A percentile compares a stretch with the other conserved stretches of the same genome.
These are phyloP conservation scores for Sarotherodon lohbergeri DNA, from an alignment of 2,113 vertebrate species.

Conservation along the genomic window DNA sequence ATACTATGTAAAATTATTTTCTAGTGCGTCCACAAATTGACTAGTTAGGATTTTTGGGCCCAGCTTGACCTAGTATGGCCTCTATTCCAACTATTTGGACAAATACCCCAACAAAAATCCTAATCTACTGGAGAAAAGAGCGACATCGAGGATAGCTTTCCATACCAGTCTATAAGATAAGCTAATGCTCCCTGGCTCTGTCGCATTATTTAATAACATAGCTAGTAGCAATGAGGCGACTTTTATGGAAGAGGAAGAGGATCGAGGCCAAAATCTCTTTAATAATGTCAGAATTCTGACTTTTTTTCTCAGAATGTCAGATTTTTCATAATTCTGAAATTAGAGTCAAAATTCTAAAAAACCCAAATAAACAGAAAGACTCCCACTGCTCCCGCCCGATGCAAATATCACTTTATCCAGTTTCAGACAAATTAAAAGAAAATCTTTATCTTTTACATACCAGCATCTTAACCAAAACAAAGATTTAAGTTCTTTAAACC, in stretches of 20 bases:
- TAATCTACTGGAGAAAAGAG: background rate
- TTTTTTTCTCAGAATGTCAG: background rate
- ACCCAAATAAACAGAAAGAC: background rate
- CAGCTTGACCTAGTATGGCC: background rate
- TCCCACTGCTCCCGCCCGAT: background rate
- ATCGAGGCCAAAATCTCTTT: background rate
- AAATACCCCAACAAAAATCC: background rate
- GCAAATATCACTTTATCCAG: background rate
- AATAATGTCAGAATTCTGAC: background rate
- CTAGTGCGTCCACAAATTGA: background rate
- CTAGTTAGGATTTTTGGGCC: background rate
- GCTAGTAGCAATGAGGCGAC: background rate
- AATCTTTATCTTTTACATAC: background rate
- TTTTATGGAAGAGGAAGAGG: background rate
- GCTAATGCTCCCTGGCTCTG: background rate
- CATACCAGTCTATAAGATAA: background rate
- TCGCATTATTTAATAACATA: background rate
- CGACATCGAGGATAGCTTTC: background rate
- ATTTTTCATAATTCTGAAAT: background rate
- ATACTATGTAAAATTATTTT: background rate
- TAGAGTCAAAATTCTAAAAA: background rate
- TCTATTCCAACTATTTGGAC: background rate
- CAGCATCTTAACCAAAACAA: background rate
- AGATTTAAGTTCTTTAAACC: background rate
- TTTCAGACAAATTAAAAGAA: background rate